These are phyloP conservation scores for Enteromius afrohamiltoni DNA, from an alignment of 2,797 vertebrate species.

Conservation along the genomic window DNA sequence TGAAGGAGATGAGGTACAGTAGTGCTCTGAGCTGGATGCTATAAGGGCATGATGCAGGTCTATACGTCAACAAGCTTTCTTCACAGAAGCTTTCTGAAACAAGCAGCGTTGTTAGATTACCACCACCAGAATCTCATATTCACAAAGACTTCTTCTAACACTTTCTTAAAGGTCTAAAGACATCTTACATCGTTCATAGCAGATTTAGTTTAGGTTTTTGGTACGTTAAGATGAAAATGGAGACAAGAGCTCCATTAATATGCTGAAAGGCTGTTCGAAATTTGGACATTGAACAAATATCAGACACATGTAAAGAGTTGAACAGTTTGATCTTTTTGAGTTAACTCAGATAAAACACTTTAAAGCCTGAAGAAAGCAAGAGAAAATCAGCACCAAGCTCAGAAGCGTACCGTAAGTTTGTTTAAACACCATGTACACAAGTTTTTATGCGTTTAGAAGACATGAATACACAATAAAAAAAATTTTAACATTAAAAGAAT, in stretches of 20 bases:
- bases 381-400: background rate
- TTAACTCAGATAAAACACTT: background rate
- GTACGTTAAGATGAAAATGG: background rate
- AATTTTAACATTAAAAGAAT: background rate
- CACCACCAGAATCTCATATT: background rate
- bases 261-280: background rate
- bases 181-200: background rate
- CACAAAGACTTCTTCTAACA: constrained; percentile 2
- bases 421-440: background rate
- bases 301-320: background rate
- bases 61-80: background rate
- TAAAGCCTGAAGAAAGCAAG: background rate
- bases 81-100: constrained; percentile 34
- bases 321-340: constrained; percentile 31
- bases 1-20: constrained; percentile 27
- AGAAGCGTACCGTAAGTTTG: background rate
- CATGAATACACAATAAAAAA: background rate
- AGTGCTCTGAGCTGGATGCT: constrained; percentile 35
- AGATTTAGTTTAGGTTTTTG: background rate
- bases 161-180: constrained; percentile 9
- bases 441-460: background rate
- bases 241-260: background rate
- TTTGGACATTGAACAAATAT: constrained; percentile 8
- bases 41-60: constrained; percentile 31
- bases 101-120: constrained; percentile 7